These are phyloP conservation scores for Percina caprodes DNA, from an alignment of 2,113 vertebrate species.

Conservation along the genomic window DNA sequence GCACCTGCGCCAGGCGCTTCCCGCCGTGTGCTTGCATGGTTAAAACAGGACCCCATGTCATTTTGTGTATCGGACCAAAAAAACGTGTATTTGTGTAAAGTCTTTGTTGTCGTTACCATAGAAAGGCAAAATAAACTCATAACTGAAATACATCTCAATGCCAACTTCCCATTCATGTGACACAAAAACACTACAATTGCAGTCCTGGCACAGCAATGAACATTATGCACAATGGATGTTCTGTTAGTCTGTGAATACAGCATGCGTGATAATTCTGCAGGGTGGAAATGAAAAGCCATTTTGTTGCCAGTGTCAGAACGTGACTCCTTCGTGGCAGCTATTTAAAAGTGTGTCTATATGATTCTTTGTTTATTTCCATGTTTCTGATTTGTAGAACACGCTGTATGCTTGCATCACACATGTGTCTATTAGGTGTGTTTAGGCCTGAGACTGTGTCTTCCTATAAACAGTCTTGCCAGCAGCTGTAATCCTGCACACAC, in stretches of 20 bases:
- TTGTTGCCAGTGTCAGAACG: constrained; percentile 21
- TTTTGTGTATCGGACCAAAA: neutral
- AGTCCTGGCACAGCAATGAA: neutral
- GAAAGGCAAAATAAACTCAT: neutral
- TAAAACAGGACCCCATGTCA: neutral
- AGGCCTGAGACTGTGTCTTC: neutral
- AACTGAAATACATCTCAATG: neutral
- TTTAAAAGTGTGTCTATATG: constrained; percentile 36
- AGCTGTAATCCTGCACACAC: no score
- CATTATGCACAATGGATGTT: neutral
- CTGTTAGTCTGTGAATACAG: constrained; percentile 17
- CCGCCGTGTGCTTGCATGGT: no score
- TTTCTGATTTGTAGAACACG: neutral
- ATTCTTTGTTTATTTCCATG: constrained; percentile 28
- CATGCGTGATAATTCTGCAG: constrained; percentile 16
- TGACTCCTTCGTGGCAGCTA: constrained; percentile 43
- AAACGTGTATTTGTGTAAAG: neutral
- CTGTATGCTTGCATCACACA: neutral
- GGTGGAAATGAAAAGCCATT: constrained; percentile 52
- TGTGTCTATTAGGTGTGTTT: neutral
- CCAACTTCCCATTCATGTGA: neutral
- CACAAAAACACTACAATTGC: neutral
- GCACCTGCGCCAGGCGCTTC: no score
- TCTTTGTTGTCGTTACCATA: neutral
- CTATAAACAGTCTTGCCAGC: no score